These are phyloP conservation scores for Lamellibrachia luymesi DNA, from an alignment of 1,140 invertebrate genomes.

Conservation along the genomic window DNA sequence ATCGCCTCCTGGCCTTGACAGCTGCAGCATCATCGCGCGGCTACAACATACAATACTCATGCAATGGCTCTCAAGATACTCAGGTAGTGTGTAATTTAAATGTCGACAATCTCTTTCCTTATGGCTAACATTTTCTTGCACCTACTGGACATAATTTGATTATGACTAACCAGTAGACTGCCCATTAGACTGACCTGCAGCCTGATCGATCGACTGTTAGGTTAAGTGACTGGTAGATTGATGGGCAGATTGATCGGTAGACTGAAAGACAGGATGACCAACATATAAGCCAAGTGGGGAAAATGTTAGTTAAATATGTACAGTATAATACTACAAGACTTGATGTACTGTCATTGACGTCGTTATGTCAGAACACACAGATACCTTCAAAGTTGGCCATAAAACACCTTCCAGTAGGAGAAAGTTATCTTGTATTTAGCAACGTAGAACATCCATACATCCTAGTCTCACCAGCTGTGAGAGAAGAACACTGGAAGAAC, in stretches of 20 bases:
- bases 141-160: background rate
- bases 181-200: too few species aligned
- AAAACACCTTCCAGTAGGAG: background rate
- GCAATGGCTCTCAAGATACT: background rate
- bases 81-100: background rate
- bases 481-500: background rate
- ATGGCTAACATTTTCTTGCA: background rate
- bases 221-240: too few species aligned
- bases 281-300: too few species aligned
- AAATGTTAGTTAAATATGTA: too few species aligned
- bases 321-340: background rate
- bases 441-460: background rate
- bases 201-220: too few species aligned
- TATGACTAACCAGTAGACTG: background rate
- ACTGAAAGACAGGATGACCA: too few species aligned
- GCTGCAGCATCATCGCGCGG: background rate
- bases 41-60: background rate
- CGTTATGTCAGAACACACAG: background rate
- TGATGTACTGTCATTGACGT: background rate
- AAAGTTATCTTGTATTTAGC: background rate
- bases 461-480: background rate
- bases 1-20: background rate
- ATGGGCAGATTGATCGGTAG: too few species aligned
- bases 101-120: background rate
- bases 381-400: background rate